These are phyloP conservation scores for Choristoneura rosaceana DNA, from an alignment of 2,888 invertebrate genomes.

Conservation along the genomic window DNA sequence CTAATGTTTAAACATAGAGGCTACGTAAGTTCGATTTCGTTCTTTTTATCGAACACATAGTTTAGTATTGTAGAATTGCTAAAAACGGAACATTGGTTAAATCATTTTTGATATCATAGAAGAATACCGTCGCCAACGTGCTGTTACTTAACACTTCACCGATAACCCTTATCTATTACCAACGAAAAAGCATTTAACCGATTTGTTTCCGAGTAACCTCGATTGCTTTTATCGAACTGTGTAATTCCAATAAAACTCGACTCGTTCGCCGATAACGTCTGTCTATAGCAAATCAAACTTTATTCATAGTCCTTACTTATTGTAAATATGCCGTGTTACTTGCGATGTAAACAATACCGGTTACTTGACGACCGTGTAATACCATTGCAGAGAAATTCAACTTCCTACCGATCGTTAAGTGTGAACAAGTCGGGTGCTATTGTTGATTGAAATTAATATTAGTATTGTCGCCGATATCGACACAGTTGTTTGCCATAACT, in stretches of 20 bases:
- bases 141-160: conserved; percentile 19
- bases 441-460: conserved; percentile 17
- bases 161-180: conserved; percentile 33
- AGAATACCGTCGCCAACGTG: not conserved
- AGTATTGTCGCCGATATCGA: conserved; percentile 11
- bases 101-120: not conserved
- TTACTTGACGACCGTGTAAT: conserved; percentile 33
- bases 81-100: not conserved
- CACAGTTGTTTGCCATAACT: conserved; percentile 2
- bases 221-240: conserved; percentile 31
- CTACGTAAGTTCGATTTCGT: not conserved
- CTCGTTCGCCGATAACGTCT: conserved; percentile 22
- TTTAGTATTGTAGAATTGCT: not conserved
- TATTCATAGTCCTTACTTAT: conserved; percentile 11
- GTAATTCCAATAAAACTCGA: conserved; percentile 34
- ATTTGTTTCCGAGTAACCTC: conserved; percentile 37
- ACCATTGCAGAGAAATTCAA: conserved; percentile 18
- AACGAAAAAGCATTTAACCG: conserved; percentile 28
- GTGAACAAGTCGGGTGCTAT: conserved; percentile 14
- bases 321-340: conserved; percentile 35
- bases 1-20: not conserved
- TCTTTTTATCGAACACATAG: not conserved
- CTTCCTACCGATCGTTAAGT: conserved; percentile 13
- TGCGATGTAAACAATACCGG: conserved; percentile 28
- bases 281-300: conserved; percentile 27